Evolutionary conservation across 53 echinoderm and acorn worm genomes (phyloP).

Genomic region (Arbacia lixula): DNA sequence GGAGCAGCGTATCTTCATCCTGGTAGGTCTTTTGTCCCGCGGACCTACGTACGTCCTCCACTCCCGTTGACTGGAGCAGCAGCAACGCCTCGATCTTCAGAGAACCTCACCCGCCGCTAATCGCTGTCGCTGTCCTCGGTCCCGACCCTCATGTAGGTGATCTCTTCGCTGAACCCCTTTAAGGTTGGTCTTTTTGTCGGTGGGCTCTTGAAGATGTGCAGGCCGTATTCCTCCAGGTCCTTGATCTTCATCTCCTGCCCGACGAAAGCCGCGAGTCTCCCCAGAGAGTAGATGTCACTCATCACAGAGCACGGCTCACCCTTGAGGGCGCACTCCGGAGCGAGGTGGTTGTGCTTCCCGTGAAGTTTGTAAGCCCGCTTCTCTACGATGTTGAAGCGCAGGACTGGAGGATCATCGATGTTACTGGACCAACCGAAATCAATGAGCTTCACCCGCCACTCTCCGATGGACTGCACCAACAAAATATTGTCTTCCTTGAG

Average conservation of each 20-base stretch:
- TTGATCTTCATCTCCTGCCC: constrained; percentile 22
- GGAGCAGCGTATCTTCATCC: too few relatives aligned
- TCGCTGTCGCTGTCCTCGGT: neutral
- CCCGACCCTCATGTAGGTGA: neutral
- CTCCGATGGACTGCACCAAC: constrained; percentile 1
- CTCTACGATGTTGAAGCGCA: neutral
- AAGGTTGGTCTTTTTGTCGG: constrained; percentile 19
- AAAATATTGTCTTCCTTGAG: constrained; percentile 46
- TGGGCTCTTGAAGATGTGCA: neutral
- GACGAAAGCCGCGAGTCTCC: constrained; percentile 22
- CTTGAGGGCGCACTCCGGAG: constrained; percentile 23
- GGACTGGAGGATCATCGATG: neutral
- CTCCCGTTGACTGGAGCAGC: too few relatives aligned
- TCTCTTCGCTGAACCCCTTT: neutral
- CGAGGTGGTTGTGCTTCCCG: neutral
- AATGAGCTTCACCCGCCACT: constrained; percentile 43
- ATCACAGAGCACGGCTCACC: neutral
- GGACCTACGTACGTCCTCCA: too few relatives aligned
- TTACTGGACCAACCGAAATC: constrained; percentile 38
- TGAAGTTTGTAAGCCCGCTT: neutral
- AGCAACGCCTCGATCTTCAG: too few relatives aligned
- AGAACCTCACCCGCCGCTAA: too few relatives aligned
- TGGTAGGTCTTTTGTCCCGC: too few relatives aligned
- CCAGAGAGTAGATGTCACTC: constrained; percentile 34
- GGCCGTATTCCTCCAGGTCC: neutral